phyloP scores from a whole-genome alignment of 2,113 vertebrate genomes.

The Poecilia latipinna region DNA sequence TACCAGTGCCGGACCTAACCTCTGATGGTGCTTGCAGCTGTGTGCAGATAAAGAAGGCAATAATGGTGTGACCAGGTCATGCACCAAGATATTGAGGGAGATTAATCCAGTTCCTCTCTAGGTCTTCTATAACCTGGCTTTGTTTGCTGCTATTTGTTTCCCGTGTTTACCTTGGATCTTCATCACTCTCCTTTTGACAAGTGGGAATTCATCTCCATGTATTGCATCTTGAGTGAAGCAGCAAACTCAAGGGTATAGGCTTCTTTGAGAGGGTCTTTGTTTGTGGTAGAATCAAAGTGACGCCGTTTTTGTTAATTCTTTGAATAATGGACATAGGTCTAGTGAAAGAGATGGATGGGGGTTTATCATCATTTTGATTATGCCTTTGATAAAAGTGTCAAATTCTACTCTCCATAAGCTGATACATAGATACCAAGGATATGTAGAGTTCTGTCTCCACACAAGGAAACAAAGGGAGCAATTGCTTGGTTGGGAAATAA shows the following conservation, averaged over 20 bases:
- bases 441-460: constrained; percentile 18
- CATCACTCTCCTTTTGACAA: constrained; percentile 38
- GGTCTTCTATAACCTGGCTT: constrained; percentile 22
- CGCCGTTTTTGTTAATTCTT: constrained; percentile 18
- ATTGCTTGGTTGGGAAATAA: constrained; percentile 64
- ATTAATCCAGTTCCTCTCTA: constrained; percentile 35
- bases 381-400: neutral
- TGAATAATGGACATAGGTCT: constrained; percentile 12
- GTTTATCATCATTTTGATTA: constrained; percentile 5
- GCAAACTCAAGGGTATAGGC: constrained; percentile 38
- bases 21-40: neutral
- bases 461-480: constrained; percentile 45
- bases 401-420: constrained; percentile 25
- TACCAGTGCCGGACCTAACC: neutral
- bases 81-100: constrained; percentile 65
- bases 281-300: constrained; percentile 4
- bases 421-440: constrained; percentile 16
- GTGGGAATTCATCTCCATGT: constrained; percentile 22
- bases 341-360: neutral
- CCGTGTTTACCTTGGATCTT: constrained; percentile 14
- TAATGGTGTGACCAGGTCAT: constrained; percentile 71
- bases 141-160: constrained; percentile 25
- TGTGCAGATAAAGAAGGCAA: neutral
- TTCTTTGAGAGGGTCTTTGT: constrained; percentile 8
- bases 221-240: constrained; percentile 32